Conservation (phyloP, 2,888 invertebrate genomes). For the Drosophila quinaria region DNA sequence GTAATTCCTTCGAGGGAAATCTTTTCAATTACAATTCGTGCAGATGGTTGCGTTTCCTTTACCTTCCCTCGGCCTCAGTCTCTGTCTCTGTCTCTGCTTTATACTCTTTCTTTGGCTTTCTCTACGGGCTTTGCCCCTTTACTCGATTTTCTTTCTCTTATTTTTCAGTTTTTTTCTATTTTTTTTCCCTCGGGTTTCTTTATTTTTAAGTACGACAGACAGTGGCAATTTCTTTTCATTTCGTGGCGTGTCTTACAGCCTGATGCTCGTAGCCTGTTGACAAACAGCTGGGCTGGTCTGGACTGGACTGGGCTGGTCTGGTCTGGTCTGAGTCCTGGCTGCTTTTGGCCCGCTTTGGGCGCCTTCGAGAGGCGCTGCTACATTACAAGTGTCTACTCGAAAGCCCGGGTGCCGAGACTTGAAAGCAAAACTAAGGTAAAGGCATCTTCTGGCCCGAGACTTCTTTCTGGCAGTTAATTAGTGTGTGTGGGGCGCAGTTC, state of each 20-base stretch:
- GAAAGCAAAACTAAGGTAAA: conserved; percentile 34
- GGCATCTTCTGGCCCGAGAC: conserved; percentile 45
- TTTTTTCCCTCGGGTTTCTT: conserved; percentile 38
- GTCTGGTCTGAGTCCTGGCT: conserved; percentile 12
- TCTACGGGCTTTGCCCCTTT: conserved; percentile 36
- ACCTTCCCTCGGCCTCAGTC: conserved; percentile 19
- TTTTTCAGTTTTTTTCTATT: conserved; percentile 8
- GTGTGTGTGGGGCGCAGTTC: conserved; percentile 59
- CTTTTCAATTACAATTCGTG: conserved; percentile 83
- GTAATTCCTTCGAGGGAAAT: conserved; percentile 81
- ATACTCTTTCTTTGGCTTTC: conserved; percentile 19
- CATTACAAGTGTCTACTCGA: conserved; percentile 67
- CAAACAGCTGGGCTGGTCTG: too few species aligned
- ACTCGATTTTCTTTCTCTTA: conserved; percentile 27
- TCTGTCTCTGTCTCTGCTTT: conserved; percentile 7
- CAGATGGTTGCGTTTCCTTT: conserved; percentile 79
- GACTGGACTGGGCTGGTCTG: conserved; percentile 19
- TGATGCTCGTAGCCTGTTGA: conserved; percentile 4
- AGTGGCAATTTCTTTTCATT: conserved; percentile 79
- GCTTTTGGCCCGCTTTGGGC: conserved; percentile 42
- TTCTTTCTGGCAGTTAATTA: conserved; percentile 71
- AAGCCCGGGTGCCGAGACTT: conserved; percentile 30
- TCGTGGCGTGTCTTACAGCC: conserved; percentile 53
- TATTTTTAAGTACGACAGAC: conserved; percentile 55
- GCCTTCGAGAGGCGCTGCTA: conserved; percentile 66